A percentile compares a stretch with the other conserved stretches of the same genome.
phyloP scores from a whole-genome alignment of 2,888 invertebrate species.

The Cephonodes hylas region DNA sequence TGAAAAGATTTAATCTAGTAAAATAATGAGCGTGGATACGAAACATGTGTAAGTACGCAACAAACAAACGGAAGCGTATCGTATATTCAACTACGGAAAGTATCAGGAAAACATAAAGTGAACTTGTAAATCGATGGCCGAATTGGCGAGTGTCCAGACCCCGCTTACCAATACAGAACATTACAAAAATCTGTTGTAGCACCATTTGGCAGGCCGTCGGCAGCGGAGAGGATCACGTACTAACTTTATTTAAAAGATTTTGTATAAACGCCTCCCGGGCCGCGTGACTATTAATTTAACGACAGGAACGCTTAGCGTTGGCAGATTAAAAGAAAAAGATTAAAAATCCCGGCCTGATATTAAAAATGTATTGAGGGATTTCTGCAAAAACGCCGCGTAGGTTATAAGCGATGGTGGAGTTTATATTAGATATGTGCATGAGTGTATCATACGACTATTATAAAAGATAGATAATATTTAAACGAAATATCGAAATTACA shows the following conservation, averaged over 20 bases:
- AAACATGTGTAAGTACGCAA: conserved; percentile 18
- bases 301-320: conserved; percentile 49
- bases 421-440: neutral
- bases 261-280: conserved; percentile 58
- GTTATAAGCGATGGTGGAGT: neutral
- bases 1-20: conserved; percentile 10
- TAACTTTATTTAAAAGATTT: conserved; percentile 73
- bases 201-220: conserved; percentile 68
- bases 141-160: conserved; percentile 72
- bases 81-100: conserved; percentile 54
- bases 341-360: conserved; percentile 21
- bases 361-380: conserved; percentile 15
- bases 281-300: conserved; percentile 65
- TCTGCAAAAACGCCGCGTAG: conserved; percentile 11
- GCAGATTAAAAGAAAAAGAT: conserved; percentile 40
- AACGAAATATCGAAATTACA: no score
- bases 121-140: conserved; percentile 77
- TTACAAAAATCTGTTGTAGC: conserved; percentile 79
- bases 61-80: conserved; percentile 46
- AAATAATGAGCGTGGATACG: conserved; percentile 6
- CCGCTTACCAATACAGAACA: conserved; percentile 73
- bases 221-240: conserved; percentile 60
- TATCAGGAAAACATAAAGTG: conserved; percentile 68
- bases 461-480: no score
- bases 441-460: no score